Percentiles rank a stretch among this genome's conserved stretches.
These are phyloP conservation scores for Naso thynnoides DNA, from an alignment of 2,797 vertebrate species.

Conservation along the genomic window DNA sequence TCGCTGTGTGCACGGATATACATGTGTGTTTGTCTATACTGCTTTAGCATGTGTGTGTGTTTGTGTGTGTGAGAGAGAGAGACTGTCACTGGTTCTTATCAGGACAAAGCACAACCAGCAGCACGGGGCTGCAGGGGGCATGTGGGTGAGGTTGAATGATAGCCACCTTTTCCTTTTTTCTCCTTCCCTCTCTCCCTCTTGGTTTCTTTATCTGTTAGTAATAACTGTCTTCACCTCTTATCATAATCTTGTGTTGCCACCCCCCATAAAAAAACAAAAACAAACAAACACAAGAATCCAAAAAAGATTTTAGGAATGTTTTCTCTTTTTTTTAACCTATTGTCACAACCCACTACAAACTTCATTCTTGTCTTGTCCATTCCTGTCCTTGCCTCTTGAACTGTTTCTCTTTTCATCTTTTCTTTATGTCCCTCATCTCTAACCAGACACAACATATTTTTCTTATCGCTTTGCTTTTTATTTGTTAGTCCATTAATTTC, in stretches of 20 bases:
- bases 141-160: slow-evolving; percentile 55
- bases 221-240: slow-evolving; percentile 37
- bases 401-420: neutral
- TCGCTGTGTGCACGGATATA: slow-evolving; percentile 50
- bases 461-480: neutral
- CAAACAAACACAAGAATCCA: neutral
- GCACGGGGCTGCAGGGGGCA: slow-evolving; percentile 61
- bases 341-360: slow-evolving; percentile 5
- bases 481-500: slow-evolving; percentile 6
- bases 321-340: slow-evolving; percentile 6
- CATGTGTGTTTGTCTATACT: slow-evolving; percentile 50
- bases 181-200: slow-evolving; percentile 16
- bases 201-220: slow-evolving; percentile 39
- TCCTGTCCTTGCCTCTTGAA: slow-evolving; percentile 7
- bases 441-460: neutral
- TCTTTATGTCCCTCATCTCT: neutral
- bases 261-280: no score
- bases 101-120: slow-evolving; percentile 74
- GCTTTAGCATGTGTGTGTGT: slow-evolving; percentile 32
- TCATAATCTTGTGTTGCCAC: slow-evolving; percentile 5
- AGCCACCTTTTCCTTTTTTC: slow-evolving; percentile 29
- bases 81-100: slow-evolving; percentile 79
- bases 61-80: slow-evolving; percentile 30
- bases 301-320: slow-evolving; percentile 11
- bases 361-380: slow-evolving; percentile 13